Evolutionary conservation across 2,888 invertebrate species (phyloP).

Genomic region (Neoscelio sp.): DNA sequence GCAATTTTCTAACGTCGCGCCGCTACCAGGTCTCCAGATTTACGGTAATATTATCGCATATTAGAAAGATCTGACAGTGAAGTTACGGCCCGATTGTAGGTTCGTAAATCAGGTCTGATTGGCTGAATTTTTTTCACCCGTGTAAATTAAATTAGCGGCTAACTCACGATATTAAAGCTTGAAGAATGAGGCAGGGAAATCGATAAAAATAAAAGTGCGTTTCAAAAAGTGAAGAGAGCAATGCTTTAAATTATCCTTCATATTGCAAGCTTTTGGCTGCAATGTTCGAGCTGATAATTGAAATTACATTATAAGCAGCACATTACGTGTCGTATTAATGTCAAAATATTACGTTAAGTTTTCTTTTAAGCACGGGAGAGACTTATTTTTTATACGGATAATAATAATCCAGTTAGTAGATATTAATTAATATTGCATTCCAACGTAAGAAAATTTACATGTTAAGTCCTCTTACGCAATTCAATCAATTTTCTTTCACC

Average conservation of each 20-base stretch:
- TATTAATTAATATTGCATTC: neutral
- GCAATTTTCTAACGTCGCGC: conserved; percentile 54
- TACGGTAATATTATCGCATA: conserved; percentile 63
- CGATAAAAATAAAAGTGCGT: conserved; percentile 37
- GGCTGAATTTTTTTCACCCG: conserved; percentile 36
- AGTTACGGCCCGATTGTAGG: conserved; percentile 43
- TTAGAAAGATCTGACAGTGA: conserved; percentile 49
- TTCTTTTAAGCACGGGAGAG: neutral
- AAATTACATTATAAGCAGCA: conserved; percentile 21
- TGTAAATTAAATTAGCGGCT: conserved; percentile 53
- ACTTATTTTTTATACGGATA: neutral
- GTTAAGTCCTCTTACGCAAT: neutral
- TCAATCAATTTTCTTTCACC: neutral
- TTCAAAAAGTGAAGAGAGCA: conserved; percentile 27
- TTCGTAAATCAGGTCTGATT: conserved; percentile 56
- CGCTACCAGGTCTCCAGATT: conserved; percentile 38
- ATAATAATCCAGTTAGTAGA: neutral
- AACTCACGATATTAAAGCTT: conserved; percentile 34
- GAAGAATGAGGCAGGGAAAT: conserved; percentile 4
- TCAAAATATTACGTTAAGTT: conserved; percentile 3
- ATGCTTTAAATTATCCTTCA: conserved; percentile 24
- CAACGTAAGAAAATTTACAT: neutral
- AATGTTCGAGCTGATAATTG: conserved; percentile 29
- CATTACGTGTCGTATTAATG: neutral
- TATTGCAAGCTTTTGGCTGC: conserved; percentile 19